Conservation (phyloP, 2,797 vertebrate species). For the Pseudopleuronectes americanus region DNA sequence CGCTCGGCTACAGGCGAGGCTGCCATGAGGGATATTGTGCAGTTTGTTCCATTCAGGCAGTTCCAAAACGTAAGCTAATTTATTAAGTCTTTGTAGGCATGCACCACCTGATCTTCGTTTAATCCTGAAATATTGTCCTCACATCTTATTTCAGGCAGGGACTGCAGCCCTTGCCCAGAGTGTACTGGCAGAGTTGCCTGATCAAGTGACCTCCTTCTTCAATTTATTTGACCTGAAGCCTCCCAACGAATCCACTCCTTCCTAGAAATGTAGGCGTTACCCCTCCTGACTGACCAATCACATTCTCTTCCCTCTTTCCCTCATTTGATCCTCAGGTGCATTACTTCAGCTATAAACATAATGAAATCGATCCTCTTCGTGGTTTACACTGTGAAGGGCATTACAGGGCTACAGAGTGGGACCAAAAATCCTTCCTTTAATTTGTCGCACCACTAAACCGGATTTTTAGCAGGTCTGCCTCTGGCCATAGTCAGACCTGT, state of each 20-base stretch:
- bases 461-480: no score
- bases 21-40: slow-evolving; percentile 93
- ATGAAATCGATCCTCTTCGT: neutral
- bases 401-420: neutral
- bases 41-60: slow-evolving; percentile 95
- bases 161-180: slow-evolving; percentile 90
- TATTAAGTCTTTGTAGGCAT: neutral
- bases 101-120: neutral
- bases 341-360: neutral
- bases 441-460: no score
- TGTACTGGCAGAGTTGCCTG: slow-evolving; percentile 92
- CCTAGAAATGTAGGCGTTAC: slow-evolving; percentile 73
- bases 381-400: neutral
- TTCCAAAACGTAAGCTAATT: slow-evolving; percentile 91
- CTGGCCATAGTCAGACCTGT: no score
- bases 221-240: slow-evolving; percentile 89
- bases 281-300: neutral
- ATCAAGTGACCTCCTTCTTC: slow-evolving; percentile 94
- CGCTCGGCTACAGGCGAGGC: slow-evolving; percentile 84
- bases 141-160: slow-evolving; percentile 83
- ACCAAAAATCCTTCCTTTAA: neutral
- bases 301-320: neutral
- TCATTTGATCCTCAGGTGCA: neutral
- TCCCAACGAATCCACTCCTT: slow-evolving; percentile 78
- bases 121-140: slow-evolving; percentile 33